These are phyloP conservation scores for Drosophila equinoxialis DNA, from an alignment of 1,140 invertebrate genomes.

Conservation along the genomic window DNA sequence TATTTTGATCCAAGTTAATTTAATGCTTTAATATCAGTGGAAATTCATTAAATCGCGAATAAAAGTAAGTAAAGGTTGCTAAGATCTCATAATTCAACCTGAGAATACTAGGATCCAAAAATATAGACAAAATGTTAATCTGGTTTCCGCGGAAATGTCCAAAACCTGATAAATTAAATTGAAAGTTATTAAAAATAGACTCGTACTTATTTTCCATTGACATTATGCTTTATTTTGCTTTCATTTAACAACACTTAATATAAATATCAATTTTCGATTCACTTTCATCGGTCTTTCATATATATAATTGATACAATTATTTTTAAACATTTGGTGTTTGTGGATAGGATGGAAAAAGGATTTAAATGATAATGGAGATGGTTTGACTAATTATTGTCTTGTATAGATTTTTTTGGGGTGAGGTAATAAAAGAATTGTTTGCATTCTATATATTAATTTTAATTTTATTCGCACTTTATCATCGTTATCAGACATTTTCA, in stretches of 20 bases:
- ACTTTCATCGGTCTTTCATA: constrained; percentile 25
- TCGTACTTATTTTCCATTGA: neutral
- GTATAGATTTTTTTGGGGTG: constrained; percentile 19
- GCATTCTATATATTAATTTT: constrained; percentile 62
- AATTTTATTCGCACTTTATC: constrained; percentile 68
- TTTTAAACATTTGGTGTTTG: constrained; percentile 34
- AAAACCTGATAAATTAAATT: too few species aligned
- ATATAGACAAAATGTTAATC: too few species aligned
- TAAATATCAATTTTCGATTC: constrained; percentile 33
- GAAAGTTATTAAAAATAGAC: too few species aligned
- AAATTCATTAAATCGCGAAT: too few species aligned
- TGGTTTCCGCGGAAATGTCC: too few species aligned
- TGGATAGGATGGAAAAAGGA: constrained; percentile 4
- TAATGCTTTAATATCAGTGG: too few species aligned
- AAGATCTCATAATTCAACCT: too few species aligned
- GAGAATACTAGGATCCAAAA: too few species aligned
- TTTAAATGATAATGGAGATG: neutral
- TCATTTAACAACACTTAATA: constrained; percentile 23
- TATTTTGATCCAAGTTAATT: too few species aligned
- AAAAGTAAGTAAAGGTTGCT: too few species aligned
- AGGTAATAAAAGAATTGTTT: constrained; percentile 50
- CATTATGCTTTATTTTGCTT: constrained; percentile 42
- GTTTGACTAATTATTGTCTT: constrained; percentile 57
- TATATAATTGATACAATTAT: constrained; percentile 77
- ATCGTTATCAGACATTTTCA: constrained; percentile 10